Evolutionary conservation across 2,797 vertebrate species (phyloP), one percentile per base, ranked within the genome.

Genomic region (Rhinichthys osculus): DNA sequence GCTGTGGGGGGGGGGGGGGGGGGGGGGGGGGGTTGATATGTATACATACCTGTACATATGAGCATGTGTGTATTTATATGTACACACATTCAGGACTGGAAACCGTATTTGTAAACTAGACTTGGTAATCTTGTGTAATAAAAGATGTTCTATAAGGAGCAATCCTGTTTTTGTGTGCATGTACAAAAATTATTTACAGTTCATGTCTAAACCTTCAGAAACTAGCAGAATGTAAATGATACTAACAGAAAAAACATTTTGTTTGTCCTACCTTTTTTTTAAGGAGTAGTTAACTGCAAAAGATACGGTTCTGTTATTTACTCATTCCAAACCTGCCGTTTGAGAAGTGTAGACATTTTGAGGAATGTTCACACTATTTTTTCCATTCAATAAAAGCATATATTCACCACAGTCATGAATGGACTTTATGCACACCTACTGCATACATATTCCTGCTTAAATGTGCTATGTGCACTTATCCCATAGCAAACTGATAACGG

Each of bases 31-130:
- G 73, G 35, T 73, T 81, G 64, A 82, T 94, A 91, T 95, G 93
- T 94, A 95, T 94, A 94, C 94, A 94, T 87, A 93, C 93, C 94
- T 98, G 97, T 97, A 97, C 96, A 97, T 98, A 97, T 97, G 93
- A 95, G 94, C 91, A 95, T 94, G 95, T 96, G 96, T 96, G 93
- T 96, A 95, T 93, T 93, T 90, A 92, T 92, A 89, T 90, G 90
- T 89, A 93, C 92, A 94, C 93, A 92, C 85, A 85, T 93, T 94
- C 94, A 94, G 91, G 93, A 96, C 95, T 94, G 94, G 95, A 95
- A 94, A 93, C 91, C 93, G 93, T 94, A 95, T 96, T 96, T 96
- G 94, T 96, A 96, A 96, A 95, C 94, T 94, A 94, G 94, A 94
- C 94, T 95, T 96, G 93, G 94, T 96, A 87, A 91, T 88, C 88